Conservation (phyloP, 2,888 invertebrate genomes). For the Bhutanitis thaidina region DNA sequence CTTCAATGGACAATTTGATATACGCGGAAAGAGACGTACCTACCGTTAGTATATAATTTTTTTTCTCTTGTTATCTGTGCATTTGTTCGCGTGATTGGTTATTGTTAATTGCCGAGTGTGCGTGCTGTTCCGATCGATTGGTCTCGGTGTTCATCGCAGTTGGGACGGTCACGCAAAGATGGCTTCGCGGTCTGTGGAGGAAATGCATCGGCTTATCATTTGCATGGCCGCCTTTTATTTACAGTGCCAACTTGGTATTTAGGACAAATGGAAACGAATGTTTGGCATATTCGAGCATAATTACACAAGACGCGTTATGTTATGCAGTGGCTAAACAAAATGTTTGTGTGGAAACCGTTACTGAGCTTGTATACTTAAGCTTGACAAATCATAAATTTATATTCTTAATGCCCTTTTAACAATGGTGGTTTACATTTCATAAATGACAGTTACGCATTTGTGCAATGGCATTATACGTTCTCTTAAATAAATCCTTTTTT, state of each 20-base stretch:
- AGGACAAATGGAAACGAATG: constrained; percentile 30
- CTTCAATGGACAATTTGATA: constrained; percentile 14
- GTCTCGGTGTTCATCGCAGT: constrained; percentile 34
- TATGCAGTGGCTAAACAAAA: not conserved
- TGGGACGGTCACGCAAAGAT: constrained; percentile 34
- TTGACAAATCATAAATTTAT: not conserved
- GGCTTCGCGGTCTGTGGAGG: constrained; percentile 39
- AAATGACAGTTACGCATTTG: not conserved
- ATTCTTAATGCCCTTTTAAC: not conserved
- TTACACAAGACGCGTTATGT: constrained; percentile 5
- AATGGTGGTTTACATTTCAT: not conserved
- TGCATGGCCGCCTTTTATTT: constrained; percentile 44
- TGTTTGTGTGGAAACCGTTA: not conserved
- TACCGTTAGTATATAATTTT: constrained; percentile 16
- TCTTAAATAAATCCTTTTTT: not conserved
- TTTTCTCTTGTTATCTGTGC: constrained; percentile 1
- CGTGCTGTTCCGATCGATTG: constrained; percentile 53
- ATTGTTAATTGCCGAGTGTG: constrained; percentile 41
- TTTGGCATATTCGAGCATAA: not conserved
- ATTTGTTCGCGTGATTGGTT: constrained; percentile 44
- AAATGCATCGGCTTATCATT: constrained; percentile 32
- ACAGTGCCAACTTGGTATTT: constrained; percentile 43
- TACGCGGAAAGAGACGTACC: constrained; percentile 16
- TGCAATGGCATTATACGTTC: not conserved
- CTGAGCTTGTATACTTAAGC: not conserved